phyloP scores from a whole-genome alignment of 2,797 vertebrate genomes.

The Phataginus tricuspis region DNA sequence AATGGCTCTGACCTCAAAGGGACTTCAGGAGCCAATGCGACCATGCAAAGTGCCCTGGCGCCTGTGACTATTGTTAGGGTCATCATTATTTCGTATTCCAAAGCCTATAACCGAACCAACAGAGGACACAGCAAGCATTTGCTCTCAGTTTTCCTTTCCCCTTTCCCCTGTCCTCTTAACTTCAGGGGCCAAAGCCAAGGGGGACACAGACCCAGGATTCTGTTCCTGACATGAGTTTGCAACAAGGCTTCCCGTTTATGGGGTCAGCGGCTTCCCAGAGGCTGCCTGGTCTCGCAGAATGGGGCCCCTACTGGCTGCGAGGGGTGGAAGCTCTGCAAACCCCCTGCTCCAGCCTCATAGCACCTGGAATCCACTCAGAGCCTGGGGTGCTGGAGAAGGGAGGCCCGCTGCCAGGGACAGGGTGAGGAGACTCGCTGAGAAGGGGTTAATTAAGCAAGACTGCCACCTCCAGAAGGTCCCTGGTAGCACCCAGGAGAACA shows the following conservation, averaged over 20 bases:
- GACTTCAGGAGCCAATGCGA: accelerated
- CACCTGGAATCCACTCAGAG: neutral
- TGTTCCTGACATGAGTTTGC: accelerated
- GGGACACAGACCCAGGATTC: neutral
- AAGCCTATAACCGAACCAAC: accelerated
- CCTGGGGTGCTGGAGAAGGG: neutral
- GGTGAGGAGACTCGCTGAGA: neutral
- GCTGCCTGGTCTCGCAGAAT: neutral
- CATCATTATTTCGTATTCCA: accelerated
- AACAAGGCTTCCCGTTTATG: neutral
- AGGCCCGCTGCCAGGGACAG: accelerated
- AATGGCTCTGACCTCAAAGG: neutral
- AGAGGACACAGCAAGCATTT: accelerated
- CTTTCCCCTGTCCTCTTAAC: neutral
- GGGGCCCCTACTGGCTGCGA: neutral
- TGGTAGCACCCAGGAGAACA: neutral
- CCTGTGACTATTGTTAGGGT: no score
- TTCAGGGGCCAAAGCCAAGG: neutral
- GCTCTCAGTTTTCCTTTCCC: no score
- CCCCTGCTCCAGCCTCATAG: neutral
- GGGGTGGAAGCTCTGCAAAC: no score
- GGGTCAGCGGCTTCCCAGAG: neutral
- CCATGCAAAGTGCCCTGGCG: accelerated
- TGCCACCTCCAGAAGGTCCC: neutral
- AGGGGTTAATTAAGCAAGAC: neutral